Evolutionary conservation across 2,888 invertebrate genomes (phyloP).

Genomic region (Troides helena): DNA sequence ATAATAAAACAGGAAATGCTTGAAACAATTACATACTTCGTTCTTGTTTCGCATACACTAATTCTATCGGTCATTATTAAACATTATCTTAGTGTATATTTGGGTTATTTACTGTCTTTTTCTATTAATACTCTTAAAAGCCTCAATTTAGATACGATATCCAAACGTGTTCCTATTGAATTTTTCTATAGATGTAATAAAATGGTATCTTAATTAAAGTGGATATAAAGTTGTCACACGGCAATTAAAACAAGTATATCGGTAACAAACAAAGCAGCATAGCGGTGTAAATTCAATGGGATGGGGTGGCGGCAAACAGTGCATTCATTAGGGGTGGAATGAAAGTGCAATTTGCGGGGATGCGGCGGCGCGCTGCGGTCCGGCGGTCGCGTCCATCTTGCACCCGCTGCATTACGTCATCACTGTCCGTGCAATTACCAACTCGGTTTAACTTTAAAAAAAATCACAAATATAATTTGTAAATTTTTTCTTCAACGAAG

Average conservation of each 20-base stretch:
- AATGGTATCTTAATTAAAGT: not conserved
- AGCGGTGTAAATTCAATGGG: conserved; percentile 22
- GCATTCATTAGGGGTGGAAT: conserved; percentile 53
- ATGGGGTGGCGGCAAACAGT: conserved; percentile 47
- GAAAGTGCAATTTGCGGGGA: conserved; percentile 62
- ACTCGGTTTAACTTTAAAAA: not conserved
- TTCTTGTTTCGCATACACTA: not conserved
- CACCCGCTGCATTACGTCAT: conserved; percentile 14
- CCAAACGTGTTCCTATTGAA: too few relatives aligned
- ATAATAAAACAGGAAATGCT: too few relatives aligned
- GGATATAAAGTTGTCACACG: not conserved
- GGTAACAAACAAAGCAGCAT: conserved; percentile 1
- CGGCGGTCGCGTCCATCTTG: conserved; percentile 9
- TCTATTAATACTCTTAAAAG: too few relatives aligned
- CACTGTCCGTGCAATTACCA: not conserved
- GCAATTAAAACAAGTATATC: not conserved
- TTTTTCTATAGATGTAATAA: too few relatives aligned
- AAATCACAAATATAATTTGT: too few relatives aligned
- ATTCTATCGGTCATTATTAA: too few relatives aligned
- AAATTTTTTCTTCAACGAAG: not conserved
- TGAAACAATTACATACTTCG: not conserved
- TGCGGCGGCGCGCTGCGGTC: conserved; percentile 36
- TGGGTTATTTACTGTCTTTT: too few relatives aligned
- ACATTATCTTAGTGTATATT: too few relatives aligned
- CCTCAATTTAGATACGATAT: too few relatives aligned